Evolutionary conservation across 2,888 invertebrate genomes (phyloP), one percentile per base, ranked within the genome.

Genomic region (Magallana nippona): DNA sequence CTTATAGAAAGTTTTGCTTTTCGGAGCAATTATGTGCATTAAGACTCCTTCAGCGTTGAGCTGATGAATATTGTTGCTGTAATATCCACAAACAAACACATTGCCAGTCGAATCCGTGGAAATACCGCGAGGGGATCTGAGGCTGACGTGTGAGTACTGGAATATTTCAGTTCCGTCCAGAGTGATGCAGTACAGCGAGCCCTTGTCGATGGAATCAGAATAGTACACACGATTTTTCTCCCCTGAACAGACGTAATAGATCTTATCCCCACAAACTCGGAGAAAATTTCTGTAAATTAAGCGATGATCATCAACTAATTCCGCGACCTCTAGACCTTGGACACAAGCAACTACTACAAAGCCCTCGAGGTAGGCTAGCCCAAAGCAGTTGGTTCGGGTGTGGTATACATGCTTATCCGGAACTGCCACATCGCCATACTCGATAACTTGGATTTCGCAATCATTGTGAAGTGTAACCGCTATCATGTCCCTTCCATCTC

Each of bases 181-280:
- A 44, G 79, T 82, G 15, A 84, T 82, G 32, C 84, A 84, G 44
- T 78, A 63, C 0, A 84, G 63, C 5, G 81, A 63, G 1, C 84
- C 84, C 44, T 63, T 77, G 11, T 84, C 84, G 10, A 63, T 44
- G 11, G 84, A 81, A 60, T 84, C 84, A 5, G 82, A 82, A 79
- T 84, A 84, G 56, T 84, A 84, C 10, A 84, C 60, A 15, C 84
- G 84, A 63, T 79, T 84, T 56, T 84, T 82, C 63, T 84, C 84
- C n/a, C 57, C 84, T 10, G 79, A 78, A 27, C 62, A 55, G 1
- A 84, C 84, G 55, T 84, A 82, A 10, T 84, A 78, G 10, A 84
- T 79, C 44, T 84, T 84, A n/a, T 82, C 84, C 13, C 82, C 82
- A 13, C 55, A 27, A 17, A 82, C 57, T 19, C 62, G 17, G 17